Evolutionary conservation across 1,140 invertebrate species (phyloP), one percentile per base, ranked within the genome.

Genomic region (Zaprionus kolodkinae): DNA sequence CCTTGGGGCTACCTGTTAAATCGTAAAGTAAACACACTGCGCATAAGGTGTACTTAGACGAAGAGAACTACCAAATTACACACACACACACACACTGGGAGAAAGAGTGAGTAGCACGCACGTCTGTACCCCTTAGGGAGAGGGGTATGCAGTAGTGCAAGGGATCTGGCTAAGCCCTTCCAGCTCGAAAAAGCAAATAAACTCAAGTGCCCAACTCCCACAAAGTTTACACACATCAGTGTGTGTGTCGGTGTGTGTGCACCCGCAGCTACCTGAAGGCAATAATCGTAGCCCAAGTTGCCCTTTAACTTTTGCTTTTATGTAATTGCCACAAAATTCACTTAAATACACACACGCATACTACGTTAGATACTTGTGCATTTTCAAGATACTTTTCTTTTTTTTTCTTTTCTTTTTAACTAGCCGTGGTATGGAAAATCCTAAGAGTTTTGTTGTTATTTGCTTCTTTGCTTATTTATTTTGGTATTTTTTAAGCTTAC

Each of bases 401-500:
- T 65, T 21, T 21, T 21, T 21, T 21, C 1, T 21, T 21, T 21
- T 21, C 1, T 21, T 82, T 36, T 70, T 25, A 40, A 40, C 48
- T 56, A 11, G n/a, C 9, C 27, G 13, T 21, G 12, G 30, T 7
- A 30, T 30, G 27, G 21, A 64, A 63, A 81, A 40, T 73, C 64
- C 56, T 17, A 65, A 43, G 30, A 21, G 52, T 56, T 48, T 56
- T 70, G 67, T 71, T 76, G 55, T 70, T 84, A 55, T 84, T 79
- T 79, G 43, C 68, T 68, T 6, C 30, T 57, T 56, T 56, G 30
- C 45, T 77, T 84, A 77, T 78, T 84, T 77, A 73, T 79, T 80
- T 68, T 43, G 61, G 66, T 80, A 81, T 84, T 81, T 82, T 85
- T 84, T 66, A 85, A 81, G 78, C 64, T 75, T 85, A 85, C 85